Base-by-base conservation (phyloP, 1,140 invertebrate species). In the Diprion similis region DNA sequence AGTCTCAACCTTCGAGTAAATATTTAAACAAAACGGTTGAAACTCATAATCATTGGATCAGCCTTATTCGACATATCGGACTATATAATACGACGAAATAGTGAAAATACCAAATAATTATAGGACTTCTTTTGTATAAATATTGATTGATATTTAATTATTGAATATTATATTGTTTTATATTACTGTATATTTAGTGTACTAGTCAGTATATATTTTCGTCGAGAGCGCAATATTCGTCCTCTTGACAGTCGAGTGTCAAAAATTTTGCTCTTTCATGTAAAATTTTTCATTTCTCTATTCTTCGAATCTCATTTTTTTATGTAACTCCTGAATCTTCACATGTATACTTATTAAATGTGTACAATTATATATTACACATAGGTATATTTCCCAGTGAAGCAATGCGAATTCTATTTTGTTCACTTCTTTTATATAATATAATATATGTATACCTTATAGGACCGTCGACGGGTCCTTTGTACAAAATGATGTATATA, bases 401-500 rank as follows among this genome's bases (percentile, higher is more conserved):
- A 17, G n/a, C 11, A 59, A 59, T 15, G 51, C 51, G n/a, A 59
- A 8, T 59, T 8, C 51, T 59, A 37, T 59, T 59, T 59, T 59
- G n/a, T 59, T 59, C 9, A 17, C n/a, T 59, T 59, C 51, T 17
- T 15, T 59, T 59, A 13, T 59, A 15, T 59, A 59, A 51, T 51
- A 51, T 15, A 51, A 59, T 59, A 37, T 66, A 17, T 75, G 10
- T 76, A 46, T 72, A 73, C 13, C 72, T 68, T 24, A 74, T 66
- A 64, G 73, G 75, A 70, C 74, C 78, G 68, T 18, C 24, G 72
- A 71, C 66, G n/a, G 66, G 77, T 67, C 70, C 13, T 70, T 73
- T 81, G 79, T 82, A 82, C 78, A 82, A 81, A 82, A 78, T 71
- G 48, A 73, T 82, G 80, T 82, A 81, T 80, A 81, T 80, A 59